Evolutionary conservation across 2,113 vertebrate genomes (phyloP), one percentile per base, ranked within the genome.

Genomic region (Haliaeetus leucogaster): DNA sequence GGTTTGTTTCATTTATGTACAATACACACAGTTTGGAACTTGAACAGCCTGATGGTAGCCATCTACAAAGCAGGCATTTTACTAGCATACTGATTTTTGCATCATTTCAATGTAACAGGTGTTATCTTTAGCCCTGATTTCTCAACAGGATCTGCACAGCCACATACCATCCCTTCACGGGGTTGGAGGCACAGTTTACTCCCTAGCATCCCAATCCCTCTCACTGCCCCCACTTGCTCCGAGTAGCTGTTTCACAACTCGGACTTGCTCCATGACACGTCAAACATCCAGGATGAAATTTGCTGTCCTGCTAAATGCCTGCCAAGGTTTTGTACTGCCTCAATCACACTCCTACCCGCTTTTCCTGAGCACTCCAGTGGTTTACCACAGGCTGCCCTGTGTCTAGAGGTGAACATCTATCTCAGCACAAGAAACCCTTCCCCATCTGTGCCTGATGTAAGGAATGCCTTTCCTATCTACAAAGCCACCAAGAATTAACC

Each of bases 391-490:
- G 84, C 87, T 94, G 71, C 91, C 55, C 82, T 91, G 58, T 88
- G 89, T 95, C 84, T 70, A 81, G 79, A 93, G 94, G 91, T 95
- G 72, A 91, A 86, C 79, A 48, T 74, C 76, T 66, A 16, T 76
- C 74, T 70, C 36, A 74, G 77, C 74, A 77, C 32, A 63, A 73
- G 68, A 86, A 88, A 55, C 67, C 50, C 48, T 91, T 89, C 62
- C 58, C 78, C 91, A 95, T 93, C 93, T 97, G 89, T 73, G 78
- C 63, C 82, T 48, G 48, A 82, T 93, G 38, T 91, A 96, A 96
- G 91, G 63, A 94, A 93, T 34, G 76, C 26, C 70, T 91, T 77
- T 94, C 62, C 74, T 70, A 90, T 89, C 74, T 80, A 50, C 67
- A 77, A 66, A 85, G 14, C 13, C 32, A 1, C 71, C 90, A 93